phyloP scores from a whole-genome alignment of 2,797 vertebrate genomes.

The Lacerta bilineata region DNA sequence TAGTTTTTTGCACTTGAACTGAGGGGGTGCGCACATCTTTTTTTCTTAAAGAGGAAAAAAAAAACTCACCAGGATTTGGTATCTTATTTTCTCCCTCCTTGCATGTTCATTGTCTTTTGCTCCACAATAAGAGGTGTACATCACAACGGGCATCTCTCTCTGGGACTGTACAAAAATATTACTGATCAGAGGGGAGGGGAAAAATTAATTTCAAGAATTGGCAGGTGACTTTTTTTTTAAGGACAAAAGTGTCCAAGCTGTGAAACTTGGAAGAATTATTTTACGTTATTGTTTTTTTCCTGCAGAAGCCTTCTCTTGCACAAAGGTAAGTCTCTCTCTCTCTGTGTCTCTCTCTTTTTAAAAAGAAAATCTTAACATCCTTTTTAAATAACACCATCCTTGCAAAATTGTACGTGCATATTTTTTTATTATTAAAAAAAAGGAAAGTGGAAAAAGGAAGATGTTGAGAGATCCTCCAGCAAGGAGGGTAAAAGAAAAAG shows the following conservation, averaged over 20 bases:
- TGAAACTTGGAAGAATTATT: conserved; percentile 75
- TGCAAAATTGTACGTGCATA: conserved; percentile 62
- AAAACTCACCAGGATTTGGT: conserved; percentile 61
- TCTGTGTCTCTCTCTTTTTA: neutral
- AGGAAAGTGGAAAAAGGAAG: conserved; percentile 73
- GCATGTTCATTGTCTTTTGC: conserved; percentile 65
- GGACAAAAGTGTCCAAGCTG: conserved; percentile 57
- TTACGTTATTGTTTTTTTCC: conserved; percentile 58
- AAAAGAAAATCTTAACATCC: neutral
- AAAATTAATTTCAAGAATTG: conserved; percentile 66
- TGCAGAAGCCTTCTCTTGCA: conserved; percentile 76
- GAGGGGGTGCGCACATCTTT: conserved; percentile 59
- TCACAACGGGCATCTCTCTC: conserved; percentile 62
- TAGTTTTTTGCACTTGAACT: conserved; percentile 60
- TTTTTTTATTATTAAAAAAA: conserved; percentile 79
- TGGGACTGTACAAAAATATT: conserved; percentile 77
- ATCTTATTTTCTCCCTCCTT: conserved; percentile 51
- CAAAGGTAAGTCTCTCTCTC: conserved; percentile 84
- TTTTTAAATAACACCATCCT: conserved; percentile 44
- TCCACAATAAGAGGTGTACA: conserved; percentile 63
- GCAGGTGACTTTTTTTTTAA: conserved; percentile 60
- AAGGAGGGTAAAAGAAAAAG: conserved; percentile 4
- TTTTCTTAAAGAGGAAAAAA: conserved; percentile 12
- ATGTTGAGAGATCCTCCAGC: conserved; percentile 64
- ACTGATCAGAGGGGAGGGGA: conserved; percentile 53